Evolutionary conservation across 2,888 invertebrate genomes (phyloP).

Genomic region (Crocallis elinguaria): DNA sequence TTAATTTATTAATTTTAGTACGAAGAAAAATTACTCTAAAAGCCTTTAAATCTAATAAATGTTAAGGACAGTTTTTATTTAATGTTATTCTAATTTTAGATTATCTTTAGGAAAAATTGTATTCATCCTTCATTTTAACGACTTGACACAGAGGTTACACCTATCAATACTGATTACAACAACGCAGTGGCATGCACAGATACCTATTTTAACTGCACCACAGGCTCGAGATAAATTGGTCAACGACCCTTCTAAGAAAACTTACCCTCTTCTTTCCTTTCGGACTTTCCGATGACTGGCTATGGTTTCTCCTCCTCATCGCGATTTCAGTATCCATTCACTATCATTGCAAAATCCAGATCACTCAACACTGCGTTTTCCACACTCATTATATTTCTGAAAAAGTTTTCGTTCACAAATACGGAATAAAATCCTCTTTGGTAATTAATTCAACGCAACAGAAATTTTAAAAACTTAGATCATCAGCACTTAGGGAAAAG

Average conservation of each 20-base stretch:
- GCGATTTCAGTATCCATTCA: conserved; percentile 40
- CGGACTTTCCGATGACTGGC: conserved; percentile 61
- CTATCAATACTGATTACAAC: conserved; percentile 24
- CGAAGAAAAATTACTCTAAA: too few relatives aligned
- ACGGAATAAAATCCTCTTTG: conserved; percentile 23
- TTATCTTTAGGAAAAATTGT: too few relatives aligned
- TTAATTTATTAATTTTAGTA: too few relatives aligned
- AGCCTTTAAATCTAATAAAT: too few relatives aligned
- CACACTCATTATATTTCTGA: conserved; percentile 32
- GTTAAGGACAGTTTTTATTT: too few relatives aligned
- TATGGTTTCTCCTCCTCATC: conserved; percentile 61
- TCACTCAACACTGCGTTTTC: conserved; percentile 27
- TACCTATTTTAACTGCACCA: conserved; percentile 19
- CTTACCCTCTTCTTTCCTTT: conserved; percentile 74
- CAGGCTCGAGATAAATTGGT: conserved; percentile 27
- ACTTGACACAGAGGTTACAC: conserved; percentile 18
- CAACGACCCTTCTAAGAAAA: conserved; percentile 32
- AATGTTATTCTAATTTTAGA: too few relatives aligned
- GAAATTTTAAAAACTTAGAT: too few relatives aligned
- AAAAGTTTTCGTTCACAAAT: conserved; percentile 38
- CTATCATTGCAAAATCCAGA: conserved; percentile 30
- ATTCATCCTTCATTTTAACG: conserved; percentile 3
- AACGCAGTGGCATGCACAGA: conserved; percentile 16
- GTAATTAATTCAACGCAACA: too few relatives aligned
- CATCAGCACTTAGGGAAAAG: too few relatives aligned